Conservation (phyloP, 2,797 vertebrate genomes). For the Tolypeutes matacus region DNA sequence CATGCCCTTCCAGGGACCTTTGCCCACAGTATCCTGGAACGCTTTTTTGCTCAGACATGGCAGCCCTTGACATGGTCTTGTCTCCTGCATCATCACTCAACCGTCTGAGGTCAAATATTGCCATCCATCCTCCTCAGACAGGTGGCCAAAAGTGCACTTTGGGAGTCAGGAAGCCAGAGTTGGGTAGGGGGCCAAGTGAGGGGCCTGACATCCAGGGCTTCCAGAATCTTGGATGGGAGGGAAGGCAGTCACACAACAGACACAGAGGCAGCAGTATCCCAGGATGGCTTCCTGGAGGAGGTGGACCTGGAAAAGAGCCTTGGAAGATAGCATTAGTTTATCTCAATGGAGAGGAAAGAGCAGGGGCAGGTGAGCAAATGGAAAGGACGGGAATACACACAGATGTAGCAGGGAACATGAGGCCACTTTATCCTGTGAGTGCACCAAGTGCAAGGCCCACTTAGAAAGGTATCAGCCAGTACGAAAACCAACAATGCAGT, state of each 20-base stretch:
- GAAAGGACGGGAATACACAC: background rate
- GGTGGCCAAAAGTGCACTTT: too few species aligned
- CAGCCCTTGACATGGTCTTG: background rate
- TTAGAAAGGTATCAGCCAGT: background rate
- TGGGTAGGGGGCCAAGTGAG: background rate
- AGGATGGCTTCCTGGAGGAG: background rate
- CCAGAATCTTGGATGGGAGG: background rate
- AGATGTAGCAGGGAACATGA: background rate
- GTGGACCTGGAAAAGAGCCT: background rate
- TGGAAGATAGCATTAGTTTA: background rate
- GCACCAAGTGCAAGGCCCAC: accelerated
- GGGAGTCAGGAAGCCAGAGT: background rate
- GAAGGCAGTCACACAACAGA: background rate
- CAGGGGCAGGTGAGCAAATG: background rate
- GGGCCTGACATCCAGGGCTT: background rate
- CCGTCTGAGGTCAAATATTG: background rate
- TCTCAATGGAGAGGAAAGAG: background rate
- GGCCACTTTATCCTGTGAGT: background rate
- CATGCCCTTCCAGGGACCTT: background rate
- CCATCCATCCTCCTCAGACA: background rate
- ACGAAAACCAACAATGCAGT: background rate
- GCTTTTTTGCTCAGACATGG: background rate
- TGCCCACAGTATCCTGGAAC: background rate
- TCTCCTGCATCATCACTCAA: background rate
- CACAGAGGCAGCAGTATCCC: background rate